A percentile compares a stretch with the other conserved stretches of the same genome.
Evolutionary conservation across 2,888 invertebrate species (phyloP).

Genomic region (Ormyrus thymus): DNA sequence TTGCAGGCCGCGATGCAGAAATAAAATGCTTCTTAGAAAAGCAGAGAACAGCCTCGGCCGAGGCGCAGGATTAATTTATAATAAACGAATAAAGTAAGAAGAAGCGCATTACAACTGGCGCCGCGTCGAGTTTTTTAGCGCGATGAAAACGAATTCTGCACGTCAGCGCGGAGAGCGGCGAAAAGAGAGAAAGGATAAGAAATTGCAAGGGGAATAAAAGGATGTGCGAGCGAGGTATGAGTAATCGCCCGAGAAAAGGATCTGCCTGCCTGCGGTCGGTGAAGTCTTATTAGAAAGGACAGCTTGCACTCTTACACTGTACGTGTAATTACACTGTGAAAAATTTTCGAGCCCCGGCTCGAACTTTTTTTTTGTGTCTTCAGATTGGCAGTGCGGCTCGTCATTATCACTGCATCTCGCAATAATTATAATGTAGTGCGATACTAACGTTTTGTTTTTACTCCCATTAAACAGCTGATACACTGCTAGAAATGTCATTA

Average conservation of each 20-base stretch:
- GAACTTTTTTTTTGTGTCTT: not conserved
- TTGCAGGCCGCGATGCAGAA: no score
- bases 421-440: no score
- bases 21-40: not conserved
- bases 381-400: not conserved
- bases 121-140: slow-evolving; percentile 10
- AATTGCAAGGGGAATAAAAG: not conserved
- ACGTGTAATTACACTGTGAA: slow-evolving; percentile 17
- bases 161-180: not conserved
- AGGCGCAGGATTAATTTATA: slow-evolving; percentile 1
- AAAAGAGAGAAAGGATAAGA: not conserved
- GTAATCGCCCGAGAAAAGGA: slow-evolving; percentile 38
- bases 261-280: not conserved
- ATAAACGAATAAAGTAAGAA: not conserved
- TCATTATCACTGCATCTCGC: no score
- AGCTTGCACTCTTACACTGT: slow-evolving; percentile 1
- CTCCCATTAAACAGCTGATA: no score
- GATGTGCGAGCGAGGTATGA: not conserved
- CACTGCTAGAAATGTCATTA: no score
- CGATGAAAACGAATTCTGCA: slow-evolving; percentile 37
- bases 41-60: not conserved
- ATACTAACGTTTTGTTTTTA: no score
- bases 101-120: slow-evolving; percentile 29
- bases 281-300: slow-evolving; percentile 29
- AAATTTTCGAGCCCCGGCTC: slow-evolving; percentile 1